These are phyloP conservation scores for Drosophila kohkoa DNA, from an alignment of 1,140 invertebrate species.

Conservation along the genomic window DNA sequence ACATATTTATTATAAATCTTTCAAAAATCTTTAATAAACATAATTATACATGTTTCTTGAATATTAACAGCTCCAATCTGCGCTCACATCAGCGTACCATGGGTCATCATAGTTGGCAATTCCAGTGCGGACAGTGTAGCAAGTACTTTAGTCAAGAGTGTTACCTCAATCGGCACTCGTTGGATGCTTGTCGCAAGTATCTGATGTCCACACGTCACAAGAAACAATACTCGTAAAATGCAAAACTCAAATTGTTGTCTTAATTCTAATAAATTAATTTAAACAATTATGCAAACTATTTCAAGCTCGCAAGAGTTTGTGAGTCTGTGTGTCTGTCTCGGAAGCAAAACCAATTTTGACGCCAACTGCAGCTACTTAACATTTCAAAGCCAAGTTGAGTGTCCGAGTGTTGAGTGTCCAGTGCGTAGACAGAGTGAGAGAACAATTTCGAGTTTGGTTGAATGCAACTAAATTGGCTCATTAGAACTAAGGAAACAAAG, in stretches of 20 bases:
- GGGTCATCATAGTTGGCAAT: conserved; percentile 89
- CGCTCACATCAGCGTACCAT: conserved; percentile 89
- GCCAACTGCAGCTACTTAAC: conserved; percentile 35
- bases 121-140: conserved; percentile 88
- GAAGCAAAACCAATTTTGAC: neutral
- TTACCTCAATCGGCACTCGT: conserved; percentile 90
- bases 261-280: conserved; percentile 5
- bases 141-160: conserved; percentile 91
- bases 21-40: too few species aligned
- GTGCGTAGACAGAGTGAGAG: conserved; percentile 41
- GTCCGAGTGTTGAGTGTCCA: conserved; percentile 3
- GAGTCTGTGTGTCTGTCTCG: neutral
- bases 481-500: conserved; percentile 70
- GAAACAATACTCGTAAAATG: conserved; percentile 11
- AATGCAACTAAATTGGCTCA: conserved; percentile 81
- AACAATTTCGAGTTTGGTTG: conserved; percentile 59
- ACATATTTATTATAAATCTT: too few species aligned
- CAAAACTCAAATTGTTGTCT: neutral
- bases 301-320: neutral
- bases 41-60: too few species aligned
- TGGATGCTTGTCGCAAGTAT: conserved; percentile 89
- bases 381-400: conserved; percentile 45
- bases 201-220: conserved; percentile 47
- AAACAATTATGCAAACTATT: neutral
- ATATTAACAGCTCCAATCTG: conserved; percentile 87